These are phyloP conservation scores for Lepidostoma basale DNA, from an alignment of 1,140 invertebrate species.

Conservation along the genomic window DNA sequence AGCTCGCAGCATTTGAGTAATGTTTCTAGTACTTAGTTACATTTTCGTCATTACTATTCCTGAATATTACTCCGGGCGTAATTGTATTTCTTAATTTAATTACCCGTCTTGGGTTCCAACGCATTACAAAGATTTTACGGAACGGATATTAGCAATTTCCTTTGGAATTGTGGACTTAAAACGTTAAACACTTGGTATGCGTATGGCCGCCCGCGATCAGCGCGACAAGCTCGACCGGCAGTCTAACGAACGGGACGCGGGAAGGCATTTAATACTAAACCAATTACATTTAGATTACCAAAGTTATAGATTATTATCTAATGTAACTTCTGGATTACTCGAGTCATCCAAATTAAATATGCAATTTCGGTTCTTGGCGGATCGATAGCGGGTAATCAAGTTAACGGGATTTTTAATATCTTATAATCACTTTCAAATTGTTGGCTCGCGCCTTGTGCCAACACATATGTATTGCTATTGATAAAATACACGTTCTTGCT, in stretches of 20 bases:
- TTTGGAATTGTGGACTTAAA: not conserved
- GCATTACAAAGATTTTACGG: not conserved
- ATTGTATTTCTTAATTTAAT: no score
- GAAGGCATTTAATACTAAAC: no score
- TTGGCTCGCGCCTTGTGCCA: no score
- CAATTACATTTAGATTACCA: not conserved
- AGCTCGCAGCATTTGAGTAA: not conserved
- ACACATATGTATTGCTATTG: no score
- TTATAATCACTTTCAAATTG: no score
- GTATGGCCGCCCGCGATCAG: not conserved
- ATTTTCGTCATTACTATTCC: not conserved
- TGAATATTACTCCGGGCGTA: not conserved
- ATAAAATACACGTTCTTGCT: no score
- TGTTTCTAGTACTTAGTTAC: not conserved
- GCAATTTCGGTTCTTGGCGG: no score
- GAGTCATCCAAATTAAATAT: not conserved
- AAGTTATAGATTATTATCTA: not conserved
- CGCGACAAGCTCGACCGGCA: no score
- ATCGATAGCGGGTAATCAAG: no score
- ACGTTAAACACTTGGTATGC: not conserved
- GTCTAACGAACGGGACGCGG: no score
- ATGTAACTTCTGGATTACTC: not conserved
- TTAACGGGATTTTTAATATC: no score
- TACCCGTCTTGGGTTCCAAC: not conserved
- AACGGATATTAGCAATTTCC: conserved; percentile 8